phyloP scores from a whole-genome alignment of 2,888 invertebrate species.

The Apoderus coryli region DNA sequence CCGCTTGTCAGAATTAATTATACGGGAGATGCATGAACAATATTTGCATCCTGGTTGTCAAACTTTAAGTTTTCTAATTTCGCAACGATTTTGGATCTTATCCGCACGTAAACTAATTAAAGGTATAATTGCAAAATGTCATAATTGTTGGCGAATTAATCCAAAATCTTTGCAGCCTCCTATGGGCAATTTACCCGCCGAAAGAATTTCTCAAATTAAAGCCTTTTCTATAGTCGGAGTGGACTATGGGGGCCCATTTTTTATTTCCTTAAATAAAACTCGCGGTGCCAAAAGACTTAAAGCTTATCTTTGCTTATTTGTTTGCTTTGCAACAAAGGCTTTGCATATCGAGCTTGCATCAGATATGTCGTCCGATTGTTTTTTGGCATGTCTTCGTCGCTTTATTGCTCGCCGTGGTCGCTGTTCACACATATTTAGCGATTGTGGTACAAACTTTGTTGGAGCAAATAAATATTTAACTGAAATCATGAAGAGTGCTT shows the following conservation, averaged over 20 bases:
- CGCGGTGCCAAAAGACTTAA: conserved; percentile 5
- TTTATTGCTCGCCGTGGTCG: conserved; percentile 5
- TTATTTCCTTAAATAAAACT: background rate
- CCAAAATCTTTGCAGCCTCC: background rate
- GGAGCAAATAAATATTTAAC: conserved; percentile 6
- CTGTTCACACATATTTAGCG: conserved; percentile 4
- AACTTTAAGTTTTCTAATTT: too few relatives aligned
- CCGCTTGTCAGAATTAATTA: too few relatives aligned
- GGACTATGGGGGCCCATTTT: background rate
- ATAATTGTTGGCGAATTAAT: conserved; percentile 1
- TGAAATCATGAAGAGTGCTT: background rate
- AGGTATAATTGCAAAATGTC: conserved; percentile 2
- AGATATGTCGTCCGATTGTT: conserved; percentile 3
- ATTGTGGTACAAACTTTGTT: conserved; percentile 9
- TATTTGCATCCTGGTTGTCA: too few relatives aligned
- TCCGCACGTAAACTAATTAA: too few relatives aligned
- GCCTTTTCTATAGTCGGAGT: conserved; percentile 2
- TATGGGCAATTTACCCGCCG: conserved; percentile 1
- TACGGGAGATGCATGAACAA: too few relatives aligned
- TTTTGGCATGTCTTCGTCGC: conserved; percentile 6
- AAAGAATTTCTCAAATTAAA: background rate
- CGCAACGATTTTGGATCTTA: too few relatives aligned
- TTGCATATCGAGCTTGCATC: conserved; percentile 7
- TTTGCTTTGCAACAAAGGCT: conserved; percentile 1
- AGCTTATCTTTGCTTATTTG: conserved; percentile 5